Evolutionary conservation across 2,797 vertebrate genomes (phyloP), one percentile per base, ranked within the genome.

Genomic region (Decapterus maruadsi): DNA sequence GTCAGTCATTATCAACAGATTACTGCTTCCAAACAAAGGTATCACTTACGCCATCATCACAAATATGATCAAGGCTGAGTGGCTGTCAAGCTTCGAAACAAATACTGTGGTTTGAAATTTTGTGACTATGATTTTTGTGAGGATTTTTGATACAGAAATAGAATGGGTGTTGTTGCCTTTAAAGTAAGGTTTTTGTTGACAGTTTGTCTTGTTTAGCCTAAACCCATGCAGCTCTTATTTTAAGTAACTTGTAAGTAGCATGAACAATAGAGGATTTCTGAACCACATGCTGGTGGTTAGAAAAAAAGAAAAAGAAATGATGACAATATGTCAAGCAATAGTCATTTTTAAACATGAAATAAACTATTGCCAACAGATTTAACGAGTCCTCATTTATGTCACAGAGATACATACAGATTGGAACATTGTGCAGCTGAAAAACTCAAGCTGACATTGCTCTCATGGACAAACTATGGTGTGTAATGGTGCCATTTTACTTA

Each of bases 11-110:
- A 36, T 56, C 38, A 22, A 67, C 26, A 51, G 45, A 68, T 76
- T 65, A 26, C 48, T 10, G 11, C 43, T 48, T 61, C 51, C 4
- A 29, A 56, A 63, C 40, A 46, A 17, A 48, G 17, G 19, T 22
- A 40, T 69, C 53, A 43, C 58, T 53, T 55, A 45, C 53, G 53
- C 40, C 20, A 76, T 68, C 36, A 57, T 74, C 66, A 42, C 22
- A 63, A 56, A 63, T 19, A 57, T 51, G 61, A 66, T 66, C 74
- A 12, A 42, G 14, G 40, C 57, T 50, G 46, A 58, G 38, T 22
- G 46, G 31, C 13, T 63, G 40, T 29, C 10, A 31, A 20, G 59
- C 26, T 0, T 26, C 19, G 40, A 72, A 54, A 75, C 76, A 46
- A 3, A 11, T 16, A 14, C 31, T 12, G 14, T 12, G 26, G 2